phyloP scores from a whole-genome alignment of 2,888 invertebrate genomes.

The Gastrophysa polygoni region DNA sequence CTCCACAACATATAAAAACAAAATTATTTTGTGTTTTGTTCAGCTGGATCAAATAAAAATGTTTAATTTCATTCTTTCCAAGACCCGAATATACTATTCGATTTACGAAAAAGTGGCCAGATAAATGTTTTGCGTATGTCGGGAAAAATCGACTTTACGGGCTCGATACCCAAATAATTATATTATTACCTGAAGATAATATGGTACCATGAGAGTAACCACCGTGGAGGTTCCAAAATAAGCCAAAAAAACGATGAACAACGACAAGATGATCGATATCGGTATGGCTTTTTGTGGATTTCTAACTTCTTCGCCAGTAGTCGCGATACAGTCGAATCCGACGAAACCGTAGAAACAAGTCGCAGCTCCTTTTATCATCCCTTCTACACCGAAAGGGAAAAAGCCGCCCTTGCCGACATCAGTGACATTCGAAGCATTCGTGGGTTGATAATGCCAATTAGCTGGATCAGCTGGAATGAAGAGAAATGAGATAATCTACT shows the following conservation, averaged over 20 bases:
- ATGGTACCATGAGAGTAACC: constrained; percentile 86
- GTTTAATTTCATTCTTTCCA: no score
- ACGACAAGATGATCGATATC: constrained; percentile 81
- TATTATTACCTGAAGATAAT: constrained; percentile 69
- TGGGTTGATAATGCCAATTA: constrained; percentile 27
- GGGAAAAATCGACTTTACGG: not conserved
- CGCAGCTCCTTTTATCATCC: constrained; percentile 80
- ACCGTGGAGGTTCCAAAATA: constrained; percentile 90
- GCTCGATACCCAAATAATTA: not conserved
- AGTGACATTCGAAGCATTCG: constrained; percentile 26
- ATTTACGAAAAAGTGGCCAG: no score
- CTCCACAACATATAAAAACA: no score
- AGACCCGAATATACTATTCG: no score
- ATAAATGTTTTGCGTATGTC: no score
- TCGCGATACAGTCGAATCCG: constrained; percentile 90
- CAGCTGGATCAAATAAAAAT: no score
- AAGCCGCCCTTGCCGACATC: constrained; percentile 75
- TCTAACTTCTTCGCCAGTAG: constrained; percentile 87
- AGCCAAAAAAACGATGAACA: constrained; percentile 82
- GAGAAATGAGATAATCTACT: no score
- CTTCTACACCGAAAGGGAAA: constrained; percentile 80
- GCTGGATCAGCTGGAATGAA: constrained; percentile 33
- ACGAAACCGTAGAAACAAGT: constrained; percentile 92
- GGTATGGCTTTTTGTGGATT: constrained; percentile 88
- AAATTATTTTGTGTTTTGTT: no score